Evolutionary conservation across 2,797 vertebrate genomes (phyloP).

Genomic region (Acrocephalus scirpaceus): DNA sequence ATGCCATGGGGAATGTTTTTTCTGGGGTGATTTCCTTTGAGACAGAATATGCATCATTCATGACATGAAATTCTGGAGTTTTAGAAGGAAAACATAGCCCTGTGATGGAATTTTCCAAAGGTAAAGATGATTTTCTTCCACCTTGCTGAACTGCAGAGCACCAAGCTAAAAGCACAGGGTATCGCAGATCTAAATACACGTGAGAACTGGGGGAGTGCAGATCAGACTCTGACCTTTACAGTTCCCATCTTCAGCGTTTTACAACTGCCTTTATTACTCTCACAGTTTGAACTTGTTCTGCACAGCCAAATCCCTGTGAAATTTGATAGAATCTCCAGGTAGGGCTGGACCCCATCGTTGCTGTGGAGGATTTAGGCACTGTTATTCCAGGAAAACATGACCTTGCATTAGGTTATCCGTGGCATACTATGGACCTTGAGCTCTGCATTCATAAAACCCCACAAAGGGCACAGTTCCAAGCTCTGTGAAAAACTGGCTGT

Average conservation of each 20-base stretch:
- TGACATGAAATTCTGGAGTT: not conserved
- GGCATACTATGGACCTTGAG: not conserved
- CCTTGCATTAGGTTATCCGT: not conserved
- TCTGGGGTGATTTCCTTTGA: not conserved
- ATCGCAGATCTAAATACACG: not conserved
- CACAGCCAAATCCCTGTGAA: not conserved
- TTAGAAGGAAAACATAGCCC: not conserved
- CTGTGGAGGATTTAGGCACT: not conserved
- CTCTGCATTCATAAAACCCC: conserved; percentile 39
- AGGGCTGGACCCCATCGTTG: rapidly evolving
- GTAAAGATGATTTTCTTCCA: conserved; percentile 6
- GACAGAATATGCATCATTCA: not conserved
- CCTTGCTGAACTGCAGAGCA: not conserved
- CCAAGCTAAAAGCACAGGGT: not conserved
- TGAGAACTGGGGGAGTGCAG: conserved; percentile 10
- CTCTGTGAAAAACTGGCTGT: conserved; percentile 37
- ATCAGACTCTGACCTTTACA: conserved; percentile 54
- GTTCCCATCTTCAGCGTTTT: not conserved
- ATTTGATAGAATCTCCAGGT: not conserved
- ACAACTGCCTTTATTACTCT: conserved; percentile 12
- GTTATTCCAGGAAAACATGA: not conserved
- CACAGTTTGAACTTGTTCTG: not conserved
- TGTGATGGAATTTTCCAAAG: conserved; percentile 46
- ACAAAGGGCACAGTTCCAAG: conserved; percentile 33
- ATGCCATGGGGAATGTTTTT: not conserved